Evolutionary conservation across 2,113 vertebrate species (phyloP).

Genomic region (Notarius lentiginosus): DNA sequence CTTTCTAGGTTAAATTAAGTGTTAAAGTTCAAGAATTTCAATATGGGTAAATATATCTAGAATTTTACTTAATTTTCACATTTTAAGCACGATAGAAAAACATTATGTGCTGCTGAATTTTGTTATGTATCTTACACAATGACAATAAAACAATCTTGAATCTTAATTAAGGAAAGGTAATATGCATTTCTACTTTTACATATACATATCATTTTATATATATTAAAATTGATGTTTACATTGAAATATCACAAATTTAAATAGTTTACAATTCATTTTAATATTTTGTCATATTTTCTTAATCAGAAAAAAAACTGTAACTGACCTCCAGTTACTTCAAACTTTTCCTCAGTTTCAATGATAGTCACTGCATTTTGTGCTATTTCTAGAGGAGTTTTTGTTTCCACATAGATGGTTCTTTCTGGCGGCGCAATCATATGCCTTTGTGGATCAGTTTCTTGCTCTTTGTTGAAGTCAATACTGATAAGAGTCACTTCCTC

Average conservation of each 20-base stretch:
- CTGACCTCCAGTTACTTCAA: not conserved
- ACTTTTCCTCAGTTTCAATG: constrained; percentile 54
- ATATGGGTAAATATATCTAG: not conserved
- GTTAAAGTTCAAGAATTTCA: not conserved
- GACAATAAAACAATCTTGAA: too few species aligned
- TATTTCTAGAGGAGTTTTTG: constrained; percentile 9
- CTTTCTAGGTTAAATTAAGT: not conserved
- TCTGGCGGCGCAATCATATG: not conserved
- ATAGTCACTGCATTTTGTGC: constrained; percentile 42
- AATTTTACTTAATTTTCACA: not conserved
- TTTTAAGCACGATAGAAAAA: too few species aligned
- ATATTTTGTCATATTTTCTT: not conserved
- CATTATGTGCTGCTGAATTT: too few species aligned
- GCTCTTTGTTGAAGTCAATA: constrained; percentile 56
- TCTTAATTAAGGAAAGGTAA: not conserved
- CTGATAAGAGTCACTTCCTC: constrained; percentile 68
- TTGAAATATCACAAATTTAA: not conserved
- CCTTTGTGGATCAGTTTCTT: not conserved
- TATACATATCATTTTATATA: too few species aligned
- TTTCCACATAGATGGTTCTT: not conserved
- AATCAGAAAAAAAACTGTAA: constrained; percentile 38
- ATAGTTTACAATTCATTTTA: not conserved
- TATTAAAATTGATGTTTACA: not conserved
- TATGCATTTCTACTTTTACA: not conserved
- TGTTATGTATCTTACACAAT: too few species aligned